Percentiles rank a stretch among this genome's conserved stretches.
These are phyloP conservation scores for Melangyna quadrimaculata DNA, from an alignment of 2,888 invertebrate species.

Conservation along the genomic window DNA sequence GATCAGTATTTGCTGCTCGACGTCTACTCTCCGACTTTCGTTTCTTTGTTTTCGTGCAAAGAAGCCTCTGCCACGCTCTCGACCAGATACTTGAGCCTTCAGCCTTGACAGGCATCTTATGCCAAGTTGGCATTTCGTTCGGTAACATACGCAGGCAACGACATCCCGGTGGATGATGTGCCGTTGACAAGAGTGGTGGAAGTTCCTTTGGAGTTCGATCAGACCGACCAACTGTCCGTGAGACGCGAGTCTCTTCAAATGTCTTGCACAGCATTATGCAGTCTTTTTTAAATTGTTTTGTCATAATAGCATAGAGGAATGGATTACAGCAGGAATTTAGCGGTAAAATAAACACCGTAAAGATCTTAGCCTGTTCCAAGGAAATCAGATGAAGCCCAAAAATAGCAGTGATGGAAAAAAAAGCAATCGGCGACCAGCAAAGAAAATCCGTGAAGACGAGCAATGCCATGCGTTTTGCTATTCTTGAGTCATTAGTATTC, in stretches of 20 bases:
- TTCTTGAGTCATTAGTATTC: conserved; percentile 98
- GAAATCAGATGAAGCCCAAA: conserved; percentile 95
- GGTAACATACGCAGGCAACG: conserved; percentile 82
- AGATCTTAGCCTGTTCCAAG: conserved; percentile 96
- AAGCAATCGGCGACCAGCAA: conserved; percentile 99
- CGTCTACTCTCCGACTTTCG: conserved; percentile 77
- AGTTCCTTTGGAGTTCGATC: conserved; percentile 90
- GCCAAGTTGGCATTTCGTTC: conserved; percentile 79
- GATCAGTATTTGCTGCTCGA: conserved; percentile 83
- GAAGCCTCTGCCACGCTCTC: conserved; percentile 81
- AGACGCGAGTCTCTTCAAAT: conserved; percentile 94
- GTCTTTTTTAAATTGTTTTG: conserved; percentile 98
- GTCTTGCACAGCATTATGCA: conserved; percentile 97
- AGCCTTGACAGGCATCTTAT: conserved; percentile 76
- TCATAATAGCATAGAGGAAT: conserved; percentile 97
- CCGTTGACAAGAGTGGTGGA: conserved; percentile 82
- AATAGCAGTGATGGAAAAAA: conserved; percentile 96
- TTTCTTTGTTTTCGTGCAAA: conserved; percentile 74
- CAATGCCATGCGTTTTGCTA: conserved; percentile 97
- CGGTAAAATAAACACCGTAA: conserved; percentile 97
- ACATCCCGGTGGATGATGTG: conserved; percentile 80
- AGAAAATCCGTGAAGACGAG: conserved; percentile 98
- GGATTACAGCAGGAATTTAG: conserved; percentile 99
- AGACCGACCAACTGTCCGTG: conserved; percentile 75
- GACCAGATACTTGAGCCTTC: conserved; percentile 75